These are phyloP conservation scores for Pogonognathellus flavescens DNA, from an alignment of 1,140 invertebrate species.

Conservation along the genomic window DNA sequence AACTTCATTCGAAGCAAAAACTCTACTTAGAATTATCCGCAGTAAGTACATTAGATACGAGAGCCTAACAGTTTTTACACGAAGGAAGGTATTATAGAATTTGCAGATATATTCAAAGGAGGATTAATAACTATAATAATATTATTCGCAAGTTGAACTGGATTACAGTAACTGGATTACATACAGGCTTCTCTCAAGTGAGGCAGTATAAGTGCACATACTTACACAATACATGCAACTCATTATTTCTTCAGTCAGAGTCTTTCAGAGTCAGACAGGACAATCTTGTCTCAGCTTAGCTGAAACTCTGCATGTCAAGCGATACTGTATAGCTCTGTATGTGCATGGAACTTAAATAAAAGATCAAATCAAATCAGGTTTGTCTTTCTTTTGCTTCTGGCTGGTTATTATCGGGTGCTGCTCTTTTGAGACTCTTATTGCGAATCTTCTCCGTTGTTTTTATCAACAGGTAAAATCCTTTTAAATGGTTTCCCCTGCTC, in stretches of 20 bases:
- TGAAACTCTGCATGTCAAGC: background rate
- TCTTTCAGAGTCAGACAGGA: background rate
- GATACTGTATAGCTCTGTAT: background rate
- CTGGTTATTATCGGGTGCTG: background rate
- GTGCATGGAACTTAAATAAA: slow-evolving; percentile 42
- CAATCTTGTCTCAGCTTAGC: background rate
- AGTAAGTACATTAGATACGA: background rate
- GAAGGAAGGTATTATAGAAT: background rate
- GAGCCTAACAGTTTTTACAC: background rate
- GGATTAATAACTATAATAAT: background rate
- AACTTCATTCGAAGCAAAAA: slow-evolving; percentile 7
- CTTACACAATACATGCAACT: background rate
- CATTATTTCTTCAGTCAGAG: slow-evolving; percentile 34
- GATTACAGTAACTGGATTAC: background rate
- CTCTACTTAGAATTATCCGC: background rate
- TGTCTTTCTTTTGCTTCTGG: background rate
- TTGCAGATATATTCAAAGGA: background rate
- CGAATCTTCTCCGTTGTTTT: slow-evolving; percentile 9
- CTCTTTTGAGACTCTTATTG: slow-evolving; percentile 2
- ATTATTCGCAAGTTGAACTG: background rate
- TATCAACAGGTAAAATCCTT: background rate
- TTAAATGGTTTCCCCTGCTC: background rate
- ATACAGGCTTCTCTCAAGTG: background rate
- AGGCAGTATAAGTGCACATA: background rate
- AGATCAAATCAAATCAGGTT: slow-evolving; percentile 47